A percentile compares a stretch with the other conserved stretches of the same genome.
Evolutionary conservation across 2,888 invertebrate species (phyloP).

Genomic region (Philereme transversata): DNA sequence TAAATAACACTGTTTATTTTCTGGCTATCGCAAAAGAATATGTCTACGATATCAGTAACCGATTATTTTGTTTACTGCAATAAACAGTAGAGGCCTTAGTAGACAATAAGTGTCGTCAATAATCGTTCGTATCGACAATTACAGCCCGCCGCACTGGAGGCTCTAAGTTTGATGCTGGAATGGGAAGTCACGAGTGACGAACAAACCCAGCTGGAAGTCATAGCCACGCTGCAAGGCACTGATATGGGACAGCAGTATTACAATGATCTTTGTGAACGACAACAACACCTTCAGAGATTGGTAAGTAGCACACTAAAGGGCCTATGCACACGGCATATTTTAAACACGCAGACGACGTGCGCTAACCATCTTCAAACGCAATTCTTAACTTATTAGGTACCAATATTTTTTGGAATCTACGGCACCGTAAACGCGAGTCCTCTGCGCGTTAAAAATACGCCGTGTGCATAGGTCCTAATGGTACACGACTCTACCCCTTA

Average conservation of each 20-base stretch:
- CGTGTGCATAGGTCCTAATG: no score
- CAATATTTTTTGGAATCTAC: no score
- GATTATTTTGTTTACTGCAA: no score
- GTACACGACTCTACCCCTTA: no score
- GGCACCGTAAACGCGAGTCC: no score
- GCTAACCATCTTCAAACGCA: neutral
- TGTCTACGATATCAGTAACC: no score
- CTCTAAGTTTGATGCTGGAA: constrained; percentile 90
- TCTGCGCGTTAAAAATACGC: no score
- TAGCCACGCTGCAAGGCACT: constrained; percentile 89
- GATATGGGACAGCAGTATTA: constrained; percentile 87
- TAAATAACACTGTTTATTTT: no score
- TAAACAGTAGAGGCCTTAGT: no score
- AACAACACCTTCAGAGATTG: constrained; percentile 88
- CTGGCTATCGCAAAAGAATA: no score
- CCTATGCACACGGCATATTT: neutral
- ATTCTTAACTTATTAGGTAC: neutral
- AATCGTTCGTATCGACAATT: constrained; percentile 1
- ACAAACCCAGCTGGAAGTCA: constrained; percentile 87
- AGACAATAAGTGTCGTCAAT: no score
- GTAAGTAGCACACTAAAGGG: constrained; percentile 63
- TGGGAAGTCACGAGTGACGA: constrained; percentile 86
- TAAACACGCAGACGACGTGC: no score
- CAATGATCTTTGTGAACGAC: constrained; percentile 88
- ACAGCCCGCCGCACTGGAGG: constrained; percentile 85